phyloP scores from a whole-genome alignment of 2,797 vertebrate genomes.

The Carapus acus region DNA sequence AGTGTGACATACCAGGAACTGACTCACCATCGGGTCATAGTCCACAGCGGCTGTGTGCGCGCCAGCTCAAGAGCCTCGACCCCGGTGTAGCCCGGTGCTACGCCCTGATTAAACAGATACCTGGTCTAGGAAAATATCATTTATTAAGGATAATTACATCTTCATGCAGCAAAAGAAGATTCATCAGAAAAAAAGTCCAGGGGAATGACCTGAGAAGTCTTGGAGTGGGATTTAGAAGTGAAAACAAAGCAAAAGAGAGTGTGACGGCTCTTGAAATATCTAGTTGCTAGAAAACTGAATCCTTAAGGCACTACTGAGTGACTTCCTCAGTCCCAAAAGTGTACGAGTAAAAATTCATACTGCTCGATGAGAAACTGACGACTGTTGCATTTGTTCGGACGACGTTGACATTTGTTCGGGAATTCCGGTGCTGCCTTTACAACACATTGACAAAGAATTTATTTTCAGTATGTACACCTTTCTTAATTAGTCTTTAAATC shows the following conservation, averaged over 20 bases:
- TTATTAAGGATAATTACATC: conserved; percentile 55
- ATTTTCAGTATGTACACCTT: conserved; percentile 23
- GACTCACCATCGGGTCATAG: no score
- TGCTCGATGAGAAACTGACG: neutral
- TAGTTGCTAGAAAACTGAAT: no score
- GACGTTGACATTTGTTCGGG: neutral
- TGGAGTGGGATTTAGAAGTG: no score
- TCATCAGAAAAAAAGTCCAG: neutral
- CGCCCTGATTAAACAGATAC: neutral
- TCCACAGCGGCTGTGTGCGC: neutral
- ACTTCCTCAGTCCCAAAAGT: no score
- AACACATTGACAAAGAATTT: conserved; percentile 25
- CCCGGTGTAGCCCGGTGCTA: neutral
- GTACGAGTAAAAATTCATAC: no score
- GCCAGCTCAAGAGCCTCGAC: neutral
- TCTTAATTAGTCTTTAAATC: conserved; percentile 43
- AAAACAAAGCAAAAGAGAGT: neutral
- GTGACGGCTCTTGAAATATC: neutral
- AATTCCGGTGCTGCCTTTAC: conserved; percentile 11
- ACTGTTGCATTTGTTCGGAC: conserved; percentile 1
- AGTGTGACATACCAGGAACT: no score
- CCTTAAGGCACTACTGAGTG: no score
- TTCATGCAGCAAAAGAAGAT: conserved; percentile 17
- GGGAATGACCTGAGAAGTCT: conserved; percentile 2
- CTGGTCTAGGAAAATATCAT: conserved; percentile 53